Conservation (phyloP, 2,888 invertebrate genomes). For the Euphydryas editha region DNA sequence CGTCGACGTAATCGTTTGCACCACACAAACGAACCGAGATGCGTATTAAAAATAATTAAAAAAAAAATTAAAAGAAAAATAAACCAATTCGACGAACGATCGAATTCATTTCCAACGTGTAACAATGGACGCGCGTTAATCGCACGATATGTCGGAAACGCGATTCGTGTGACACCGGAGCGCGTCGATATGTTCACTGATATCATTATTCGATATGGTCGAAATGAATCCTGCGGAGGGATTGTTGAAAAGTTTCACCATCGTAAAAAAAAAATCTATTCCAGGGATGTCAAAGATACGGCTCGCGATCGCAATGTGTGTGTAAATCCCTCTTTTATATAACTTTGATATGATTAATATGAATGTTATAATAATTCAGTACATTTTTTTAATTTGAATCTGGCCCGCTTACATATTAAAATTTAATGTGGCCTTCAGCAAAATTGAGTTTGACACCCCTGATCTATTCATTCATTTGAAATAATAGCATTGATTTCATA, state of each 20-base stretch:
- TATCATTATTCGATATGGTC: conserved; percentile 27
- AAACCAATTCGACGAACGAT: background rate
- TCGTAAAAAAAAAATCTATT: too few relatives aligned
- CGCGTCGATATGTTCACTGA: conserved; percentile 33
- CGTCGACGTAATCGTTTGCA: background rate
- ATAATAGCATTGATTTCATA: too few relatives aligned
- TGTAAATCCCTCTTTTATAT: too few relatives aligned
- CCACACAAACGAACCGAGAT: background rate
- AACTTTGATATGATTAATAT: too few relatives aligned
- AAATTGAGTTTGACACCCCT: too few relatives aligned
- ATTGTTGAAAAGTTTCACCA: background rate
- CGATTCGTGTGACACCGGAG: conserved; percentile 2
- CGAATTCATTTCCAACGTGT: conserved; percentile 1
- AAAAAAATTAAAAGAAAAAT: background rate
- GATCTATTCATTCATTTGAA: too few relatives aligned
- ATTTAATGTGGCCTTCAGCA: too few relatives aligned
- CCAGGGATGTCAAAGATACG: too few relatives aligned
- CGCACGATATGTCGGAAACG: background rate
- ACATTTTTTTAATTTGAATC: too few relatives aligned
- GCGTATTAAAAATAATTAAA: background rate
- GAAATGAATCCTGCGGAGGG: background rate
- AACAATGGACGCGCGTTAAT: background rate
- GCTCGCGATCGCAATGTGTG: too few relatives aligned
- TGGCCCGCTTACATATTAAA: too few relatives aligned
- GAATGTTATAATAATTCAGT: too few relatives aligned